phyloP scores from a whole-genome alignment of 2,888 invertebrate genomes.

The Noctua janthina region DNA sequence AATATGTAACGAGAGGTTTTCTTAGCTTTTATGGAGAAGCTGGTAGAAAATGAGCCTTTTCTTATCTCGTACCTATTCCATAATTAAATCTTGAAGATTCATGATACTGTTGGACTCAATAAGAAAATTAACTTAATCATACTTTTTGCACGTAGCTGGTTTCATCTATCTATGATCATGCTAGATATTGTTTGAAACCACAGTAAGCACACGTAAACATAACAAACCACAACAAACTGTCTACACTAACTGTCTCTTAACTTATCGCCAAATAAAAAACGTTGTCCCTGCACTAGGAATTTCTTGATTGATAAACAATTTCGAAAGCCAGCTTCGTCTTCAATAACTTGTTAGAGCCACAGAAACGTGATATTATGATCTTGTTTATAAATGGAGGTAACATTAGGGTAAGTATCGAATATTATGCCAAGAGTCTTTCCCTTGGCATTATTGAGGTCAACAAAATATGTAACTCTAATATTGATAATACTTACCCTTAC shows the following conservation, averaged over 20 bases:
- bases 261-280: too few relatives aligned
- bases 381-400: background rate
- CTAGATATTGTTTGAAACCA: background rate
- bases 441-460: background rate
- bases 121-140: background rate
- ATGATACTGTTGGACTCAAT: background rate
- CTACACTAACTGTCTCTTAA: too few relatives aligned
- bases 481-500: background rate
- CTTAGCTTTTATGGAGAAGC: too few relatives aligned
- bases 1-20: too few relatives aligned
- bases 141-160: background rate
- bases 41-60: too few relatives aligned
- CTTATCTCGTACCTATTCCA: too few relatives aligned
- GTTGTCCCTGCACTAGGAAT: background rate
- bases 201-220: background rate
- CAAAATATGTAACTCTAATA: background rate
- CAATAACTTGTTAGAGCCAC: background rate
- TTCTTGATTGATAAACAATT: background rate
- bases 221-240: background rate
- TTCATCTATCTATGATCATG: background rate
- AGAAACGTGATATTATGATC: background rate
- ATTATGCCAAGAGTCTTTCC: background rate
- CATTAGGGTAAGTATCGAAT: background rate
- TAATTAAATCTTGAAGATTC: background rate
- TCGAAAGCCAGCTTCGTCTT: background rate